Evolutionary conservation across 2,888 invertebrate genomes (phyloP).

Genomic region (Dioctria rufipes): DNA sequence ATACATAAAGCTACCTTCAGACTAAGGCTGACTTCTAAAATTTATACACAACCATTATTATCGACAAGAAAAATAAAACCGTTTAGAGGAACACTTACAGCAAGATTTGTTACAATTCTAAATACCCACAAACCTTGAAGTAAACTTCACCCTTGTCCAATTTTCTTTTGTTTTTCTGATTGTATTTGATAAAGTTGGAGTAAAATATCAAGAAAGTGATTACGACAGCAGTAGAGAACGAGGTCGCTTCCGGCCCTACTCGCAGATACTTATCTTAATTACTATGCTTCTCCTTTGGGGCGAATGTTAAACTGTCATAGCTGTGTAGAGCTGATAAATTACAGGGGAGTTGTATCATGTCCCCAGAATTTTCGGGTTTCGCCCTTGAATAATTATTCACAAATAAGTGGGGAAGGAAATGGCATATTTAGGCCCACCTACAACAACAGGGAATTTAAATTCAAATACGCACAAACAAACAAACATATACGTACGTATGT

Average conservation of each 20-base stretch:
- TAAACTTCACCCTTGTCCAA: not conserved
- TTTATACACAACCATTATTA: too few relatives aligned
- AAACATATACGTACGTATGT: too few relatives aligned
- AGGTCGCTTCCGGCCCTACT: slow-evolving; percentile 35
- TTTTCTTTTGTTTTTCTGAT: slow-evolving; percentile 2
- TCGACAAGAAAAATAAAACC: too few relatives aligned
- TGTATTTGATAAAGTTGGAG: slow-evolving; percentile 16
- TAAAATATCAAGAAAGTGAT: slow-evolving; percentile 47
- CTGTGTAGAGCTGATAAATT: slow-evolving; percentile 41
- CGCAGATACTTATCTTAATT: slow-evolving; percentile 46
- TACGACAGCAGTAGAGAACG: slow-evolving; percentile 40
- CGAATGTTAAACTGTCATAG: slow-evolving; percentile 45
- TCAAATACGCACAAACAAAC: too few relatives aligned
- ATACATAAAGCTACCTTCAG: too few relatives aligned
- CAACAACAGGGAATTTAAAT: too few relatives aligned
- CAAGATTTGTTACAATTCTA: too few relatives aligned
- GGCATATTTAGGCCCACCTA: not conserved
- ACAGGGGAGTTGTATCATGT: slow-evolving; percentile 15
- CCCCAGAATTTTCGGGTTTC: slow-evolving; percentile 11
- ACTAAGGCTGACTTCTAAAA: too few relatives aligned
- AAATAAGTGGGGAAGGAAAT: slow-evolving; percentile 2
- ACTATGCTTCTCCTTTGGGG: slow-evolving; percentile 27
- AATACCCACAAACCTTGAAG: not conserved
- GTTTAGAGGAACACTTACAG: too few relatives aligned
- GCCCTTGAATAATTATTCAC: slow-evolving; percentile 25